phyloP scores from a whole-genome alignment of 2,113 vertebrate species.

The Erythrolamprus reginae region DNA sequence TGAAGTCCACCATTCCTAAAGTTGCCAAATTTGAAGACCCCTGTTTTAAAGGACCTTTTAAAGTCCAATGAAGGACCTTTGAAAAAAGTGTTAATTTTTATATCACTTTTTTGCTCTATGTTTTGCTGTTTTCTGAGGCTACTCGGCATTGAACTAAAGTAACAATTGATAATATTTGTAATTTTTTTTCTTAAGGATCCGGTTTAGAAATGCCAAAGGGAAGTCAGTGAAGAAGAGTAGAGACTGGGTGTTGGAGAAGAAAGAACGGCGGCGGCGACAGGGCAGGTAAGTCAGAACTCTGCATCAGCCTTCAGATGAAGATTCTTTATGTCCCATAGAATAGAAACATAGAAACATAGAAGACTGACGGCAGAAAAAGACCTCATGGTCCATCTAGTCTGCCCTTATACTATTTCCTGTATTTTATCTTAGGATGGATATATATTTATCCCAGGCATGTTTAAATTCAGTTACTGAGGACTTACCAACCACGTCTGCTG shows the following conservation, averaged over 20 bases:
- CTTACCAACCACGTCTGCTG: too few species aligned
- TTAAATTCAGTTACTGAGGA: too few species aligned
- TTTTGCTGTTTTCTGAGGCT: background rate
- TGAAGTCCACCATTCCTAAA: too few species aligned
- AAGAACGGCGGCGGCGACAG: slow-evolving; percentile 85
- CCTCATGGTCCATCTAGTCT: too few species aligned
- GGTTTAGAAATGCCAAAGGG: slow-evolving; percentile 73
- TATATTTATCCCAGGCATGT: too few species aligned
- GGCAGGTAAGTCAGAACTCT: slow-evolving; percentile 75
- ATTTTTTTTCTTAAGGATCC: slow-evolving; percentile 61
- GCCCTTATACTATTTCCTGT: too few species aligned
- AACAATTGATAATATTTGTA: background rate
- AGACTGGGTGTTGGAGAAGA: slow-evolving; percentile 94
- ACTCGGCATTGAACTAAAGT: background rate
- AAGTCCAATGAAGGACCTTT: too few species aligned
- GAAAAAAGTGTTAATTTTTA: background rate
- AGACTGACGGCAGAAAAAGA: too few species aligned
- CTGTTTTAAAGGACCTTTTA: background rate
- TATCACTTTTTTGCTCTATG: background rate
- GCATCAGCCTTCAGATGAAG: background rate
- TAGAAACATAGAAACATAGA: too few species aligned
- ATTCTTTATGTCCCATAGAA: background rate
- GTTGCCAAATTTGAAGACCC: too few species aligned
- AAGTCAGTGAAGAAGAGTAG: slow-evolving; percentile 82
- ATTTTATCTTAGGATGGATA: too few species aligned